Percentiles rank a stretch among this genome's conserved stretches.
phyloP scores from a whole-genome alignment of 2,888 invertebrate genomes.

The Epistrophella euchroma region DNA sequence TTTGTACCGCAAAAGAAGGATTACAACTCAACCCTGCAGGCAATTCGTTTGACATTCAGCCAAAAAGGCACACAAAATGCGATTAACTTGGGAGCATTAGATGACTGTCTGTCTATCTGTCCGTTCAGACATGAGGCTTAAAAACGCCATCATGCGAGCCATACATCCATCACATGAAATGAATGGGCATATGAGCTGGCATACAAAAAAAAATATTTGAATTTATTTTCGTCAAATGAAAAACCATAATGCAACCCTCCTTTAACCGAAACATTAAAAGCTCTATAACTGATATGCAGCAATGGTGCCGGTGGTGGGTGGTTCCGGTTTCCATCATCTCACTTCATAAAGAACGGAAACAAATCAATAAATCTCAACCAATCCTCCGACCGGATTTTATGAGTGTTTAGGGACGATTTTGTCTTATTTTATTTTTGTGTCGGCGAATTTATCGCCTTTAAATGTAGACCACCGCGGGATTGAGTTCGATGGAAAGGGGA shows the following conservation, averaged over 20 bases:
- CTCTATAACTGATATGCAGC: neutral
- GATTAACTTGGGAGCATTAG: conserved; percentile 61
- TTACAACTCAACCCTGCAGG: conserved; percentile 35
- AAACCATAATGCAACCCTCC: conserved; percentile 43
- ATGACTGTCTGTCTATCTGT: conserved; percentile 30
- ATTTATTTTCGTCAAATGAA: conserved; percentile 40
- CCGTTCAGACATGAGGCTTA: conserved; percentile 19
- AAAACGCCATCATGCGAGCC: conserved; percentile 25
- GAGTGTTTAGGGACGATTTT: conserved; percentile 46
- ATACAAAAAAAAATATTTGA: conserved; percentile 14
- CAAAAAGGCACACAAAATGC: conserved; percentile 58
- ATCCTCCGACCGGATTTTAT: conserved; percentile 23
- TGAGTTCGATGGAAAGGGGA: conserved; percentile 47
- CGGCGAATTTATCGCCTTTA: conserved; percentile 46
- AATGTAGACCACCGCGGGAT: conserved; percentile 58
- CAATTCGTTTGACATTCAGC: conserved; percentile 51
- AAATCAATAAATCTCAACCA: conserved; percentile 59
- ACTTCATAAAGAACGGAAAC: conserved; percentile 47
- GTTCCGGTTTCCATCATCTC: conserved; percentile 9
- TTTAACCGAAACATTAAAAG: conserved; percentile 24
- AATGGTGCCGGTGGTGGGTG: neutral
- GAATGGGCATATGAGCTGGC: neutral
- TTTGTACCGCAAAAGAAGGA: conserved; percentile 53
- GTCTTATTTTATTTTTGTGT: conserved; percentile 11
- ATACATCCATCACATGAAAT: conserved; percentile 50